These are phyloP conservation scores for Arremon aurantiirostris DNA, from an alignment of 2,797 vertebrate genomes.

Conservation along the genomic window DNA sequence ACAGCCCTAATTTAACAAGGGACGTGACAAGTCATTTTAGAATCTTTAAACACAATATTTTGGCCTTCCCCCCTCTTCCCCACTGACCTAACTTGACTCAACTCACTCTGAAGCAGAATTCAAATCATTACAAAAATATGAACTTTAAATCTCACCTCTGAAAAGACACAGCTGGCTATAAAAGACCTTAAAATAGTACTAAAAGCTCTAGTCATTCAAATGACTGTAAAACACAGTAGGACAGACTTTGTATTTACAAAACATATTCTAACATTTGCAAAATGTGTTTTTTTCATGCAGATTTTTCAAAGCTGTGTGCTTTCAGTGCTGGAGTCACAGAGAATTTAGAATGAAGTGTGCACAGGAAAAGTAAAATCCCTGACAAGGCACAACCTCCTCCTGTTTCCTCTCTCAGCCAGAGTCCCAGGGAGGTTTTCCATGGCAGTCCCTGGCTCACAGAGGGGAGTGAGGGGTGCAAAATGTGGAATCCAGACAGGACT, in stretches of 20 bases:
- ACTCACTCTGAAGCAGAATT: neutral
- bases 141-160: neutral
- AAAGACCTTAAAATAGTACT: neutral
- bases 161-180: neutral
- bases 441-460: neutral
- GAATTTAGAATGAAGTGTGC: neutral
- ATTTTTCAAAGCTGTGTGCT: neutral
- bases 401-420: neutral
- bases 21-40: neutral
- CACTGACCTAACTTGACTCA: neutral
- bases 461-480: neutral
- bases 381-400: neutral
- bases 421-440: neutral
- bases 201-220: neutral
- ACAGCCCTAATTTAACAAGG: neutral
- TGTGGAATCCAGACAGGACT: neutral
- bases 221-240: neutral
- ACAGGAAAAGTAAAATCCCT: constrained; percentile 42
- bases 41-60: neutral
- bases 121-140: neutral
- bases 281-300: neutral
- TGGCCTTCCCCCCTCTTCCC: neutral
- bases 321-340: neutral
- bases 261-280: neutral
- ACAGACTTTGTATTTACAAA: neutral